Evolutionary conservation across 2,797 vertebrate genomes (phyloP).

Genomic region (Crypturellus tataupa): DNA sequence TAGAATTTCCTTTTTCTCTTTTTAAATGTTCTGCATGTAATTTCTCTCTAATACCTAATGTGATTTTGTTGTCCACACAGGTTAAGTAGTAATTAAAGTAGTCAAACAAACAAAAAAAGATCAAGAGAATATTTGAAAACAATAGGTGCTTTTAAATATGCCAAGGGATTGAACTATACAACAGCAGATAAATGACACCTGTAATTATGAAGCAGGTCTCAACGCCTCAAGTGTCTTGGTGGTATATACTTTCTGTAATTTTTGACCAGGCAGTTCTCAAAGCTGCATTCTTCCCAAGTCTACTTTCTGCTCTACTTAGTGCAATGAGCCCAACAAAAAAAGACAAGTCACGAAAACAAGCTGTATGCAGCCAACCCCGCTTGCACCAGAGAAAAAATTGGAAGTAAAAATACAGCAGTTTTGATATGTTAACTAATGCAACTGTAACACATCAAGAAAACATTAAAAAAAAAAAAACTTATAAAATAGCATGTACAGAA

Average conservation of each 20-base stretch:
- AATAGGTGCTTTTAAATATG: neutral
- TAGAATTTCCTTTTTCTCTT: neutral
- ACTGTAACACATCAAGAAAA: neutral
- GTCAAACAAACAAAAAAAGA: neutral
- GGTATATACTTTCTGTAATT: neutral
- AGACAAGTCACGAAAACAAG: slow-evolving; percentile 50
- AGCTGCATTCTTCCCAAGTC: neutral
- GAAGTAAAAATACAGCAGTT: neutral
- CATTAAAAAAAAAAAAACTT: neutral
- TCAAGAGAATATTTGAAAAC: neutral
- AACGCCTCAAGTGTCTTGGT: neutral
- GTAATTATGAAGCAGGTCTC: neutral
- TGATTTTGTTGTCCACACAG: neutral
- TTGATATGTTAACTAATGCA: slow-evolving; percentile 3
- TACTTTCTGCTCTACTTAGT: slow-evolving; percentile 62
- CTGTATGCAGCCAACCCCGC: neutral
- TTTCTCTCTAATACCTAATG: neutral
- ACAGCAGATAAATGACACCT: neutral
- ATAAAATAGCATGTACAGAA: neutral
- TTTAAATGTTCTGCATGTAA: neutral
- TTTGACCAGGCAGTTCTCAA: neutral
- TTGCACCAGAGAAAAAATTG: neutral
- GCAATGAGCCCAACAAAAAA: slow-evolving; percentile 54
- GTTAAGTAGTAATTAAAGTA: neutral
- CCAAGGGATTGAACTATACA: neutral